Conservation (phyloP, 2,888 invertebrate genomes). For the Ectemnius cavifrons region DNA sequence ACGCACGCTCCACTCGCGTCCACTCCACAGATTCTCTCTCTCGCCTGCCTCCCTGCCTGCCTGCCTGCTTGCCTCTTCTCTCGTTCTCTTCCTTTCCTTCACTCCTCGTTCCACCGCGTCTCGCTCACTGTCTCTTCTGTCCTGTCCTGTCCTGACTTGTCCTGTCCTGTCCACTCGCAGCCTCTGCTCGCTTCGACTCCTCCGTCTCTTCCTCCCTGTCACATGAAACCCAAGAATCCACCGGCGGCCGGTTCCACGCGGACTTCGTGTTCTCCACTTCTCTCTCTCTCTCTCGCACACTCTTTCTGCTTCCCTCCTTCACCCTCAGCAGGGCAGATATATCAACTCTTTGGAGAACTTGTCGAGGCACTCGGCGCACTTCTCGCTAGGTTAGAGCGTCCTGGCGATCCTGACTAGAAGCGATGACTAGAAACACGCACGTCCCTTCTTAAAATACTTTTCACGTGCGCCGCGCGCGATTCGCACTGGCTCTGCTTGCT, state of each 20-base stretch:
- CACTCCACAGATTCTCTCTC: too few species aligned
- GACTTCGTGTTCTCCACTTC: constrained; percentile 2
- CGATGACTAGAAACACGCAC: constrained; percentile 68
- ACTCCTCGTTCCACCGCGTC: too few species aligned
- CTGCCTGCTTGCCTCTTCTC: too few species aligned
- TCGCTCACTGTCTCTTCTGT: too few species aligned
- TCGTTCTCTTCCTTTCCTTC: too few species aligned
- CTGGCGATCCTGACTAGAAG: constrained; percentile 63
- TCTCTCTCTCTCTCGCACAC: background rate
- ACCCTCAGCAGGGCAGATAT: background rate
- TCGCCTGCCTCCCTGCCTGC: too few species aligned
- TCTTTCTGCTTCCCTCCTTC: background rate
- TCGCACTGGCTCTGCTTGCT: constrained; percentile 32
- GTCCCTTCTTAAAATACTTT: constrained; percentile 66
- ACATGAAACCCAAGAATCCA: background rate
- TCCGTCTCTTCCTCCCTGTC: background rate
- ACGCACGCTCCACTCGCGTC: too few species aligned
- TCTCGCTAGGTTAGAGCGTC: constrained; percentile 57
- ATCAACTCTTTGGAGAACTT: background rate
- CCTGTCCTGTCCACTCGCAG: too few species aligned
- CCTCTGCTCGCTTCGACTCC: too few species aligned
- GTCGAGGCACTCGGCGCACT: too few species aligned
- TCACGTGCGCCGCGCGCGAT: constrained; percentile 58
- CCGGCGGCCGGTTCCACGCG: constrained; percentile 3
- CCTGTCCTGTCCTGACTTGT: too few species aligned